Evolutionary conservation across 1,140 invertebrate species (phyloP).

Genomic region (Psilanteris sp.): DNA sequence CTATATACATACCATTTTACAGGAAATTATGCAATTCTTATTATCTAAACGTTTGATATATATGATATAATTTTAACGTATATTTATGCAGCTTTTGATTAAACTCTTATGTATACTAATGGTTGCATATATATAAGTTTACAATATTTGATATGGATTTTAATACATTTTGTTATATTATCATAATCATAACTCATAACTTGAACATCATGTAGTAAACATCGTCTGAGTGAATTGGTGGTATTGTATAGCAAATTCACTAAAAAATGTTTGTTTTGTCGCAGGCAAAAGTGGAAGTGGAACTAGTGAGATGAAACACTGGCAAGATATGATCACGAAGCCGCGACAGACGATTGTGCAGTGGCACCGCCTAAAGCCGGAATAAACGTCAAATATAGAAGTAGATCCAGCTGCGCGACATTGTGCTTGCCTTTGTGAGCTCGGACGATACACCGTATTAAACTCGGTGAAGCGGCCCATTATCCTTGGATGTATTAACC

Average conservation of each 20-base stretch:
- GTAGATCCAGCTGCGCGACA: constrained; percentile 20
- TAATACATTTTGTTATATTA: too few relatives aligned
- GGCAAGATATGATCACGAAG: constrained; percentile 98
- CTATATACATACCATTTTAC: too few relatives aligned
- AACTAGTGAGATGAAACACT: constrained; percentile 94
- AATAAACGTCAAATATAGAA: constrained; percentile 80
- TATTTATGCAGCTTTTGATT: too few relatives aligned
- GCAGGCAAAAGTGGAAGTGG: constrained; percentile 94
- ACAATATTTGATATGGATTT: too few relatives aligned
- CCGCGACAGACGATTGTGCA: constrained; percentile 94
- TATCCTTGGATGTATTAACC: constrained; percentile 10
- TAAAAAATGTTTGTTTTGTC: not conserved
- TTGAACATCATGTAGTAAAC: too few relatives aligned
- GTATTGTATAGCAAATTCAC: not conserved
- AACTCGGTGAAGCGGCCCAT: constrained; percentile 9
- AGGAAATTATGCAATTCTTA: too few relatives aligned
- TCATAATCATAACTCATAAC: too few relatives aligned
- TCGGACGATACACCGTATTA: constrained; percentile 22
- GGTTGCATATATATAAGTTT: too few relatives aligned
- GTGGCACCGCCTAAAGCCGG: constrained; percentile 93
- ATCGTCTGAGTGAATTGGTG: too few relatives aligned
- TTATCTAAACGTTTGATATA: too few relatives aligned
- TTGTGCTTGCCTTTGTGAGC: constrained; percentile 40
- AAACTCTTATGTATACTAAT: too few relatives aligned
- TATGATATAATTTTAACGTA: too few relatives aligned